Evolutionary conservation across 2,113 vertebrate species (phyloP).

Genomic region (Choloepus hoffmanni): DNA sequence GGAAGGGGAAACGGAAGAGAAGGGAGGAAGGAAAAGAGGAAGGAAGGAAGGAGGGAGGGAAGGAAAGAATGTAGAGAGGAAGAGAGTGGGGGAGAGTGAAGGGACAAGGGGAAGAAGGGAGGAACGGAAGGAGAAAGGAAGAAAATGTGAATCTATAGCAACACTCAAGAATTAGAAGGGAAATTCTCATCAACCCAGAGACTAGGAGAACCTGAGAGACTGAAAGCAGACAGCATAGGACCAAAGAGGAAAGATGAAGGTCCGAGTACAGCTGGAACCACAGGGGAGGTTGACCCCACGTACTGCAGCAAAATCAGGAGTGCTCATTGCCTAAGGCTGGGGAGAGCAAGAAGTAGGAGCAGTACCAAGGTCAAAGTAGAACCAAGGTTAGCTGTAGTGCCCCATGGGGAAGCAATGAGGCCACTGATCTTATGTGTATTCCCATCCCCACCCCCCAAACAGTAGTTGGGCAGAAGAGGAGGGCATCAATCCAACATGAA

Average conservation of each 20-base stretch:
- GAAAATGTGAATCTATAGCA: rapidly evolving
- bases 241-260: neutral
- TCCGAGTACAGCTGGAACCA: neutral
- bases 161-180: neutral
- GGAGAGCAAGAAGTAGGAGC: neutral
- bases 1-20: neutral
- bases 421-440: neutral
- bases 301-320: too few relatives aligned
- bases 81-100: too few relatives aligned
- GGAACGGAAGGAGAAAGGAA: rapidly evolving
- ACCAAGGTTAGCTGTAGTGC: neutral
- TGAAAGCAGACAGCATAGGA: neutral
- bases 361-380: neutral
- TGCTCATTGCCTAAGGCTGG: rapidly evolving
- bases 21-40: too few relatives aligned
- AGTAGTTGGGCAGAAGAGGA: neutral
- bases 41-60: too few relatives aligned
- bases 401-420: neutral
- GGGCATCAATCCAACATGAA: neutral
- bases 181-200: neutral
- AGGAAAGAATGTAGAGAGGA: too few relatives aligned
- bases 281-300: neutral
- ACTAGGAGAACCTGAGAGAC: neutral
- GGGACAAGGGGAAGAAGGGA: too few relatives aligned
- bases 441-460: neutral